Evolutionary conservation across 2,113 vertebrate species (phyloP).

Genomic region (Pelusios castaneus): DNA sequence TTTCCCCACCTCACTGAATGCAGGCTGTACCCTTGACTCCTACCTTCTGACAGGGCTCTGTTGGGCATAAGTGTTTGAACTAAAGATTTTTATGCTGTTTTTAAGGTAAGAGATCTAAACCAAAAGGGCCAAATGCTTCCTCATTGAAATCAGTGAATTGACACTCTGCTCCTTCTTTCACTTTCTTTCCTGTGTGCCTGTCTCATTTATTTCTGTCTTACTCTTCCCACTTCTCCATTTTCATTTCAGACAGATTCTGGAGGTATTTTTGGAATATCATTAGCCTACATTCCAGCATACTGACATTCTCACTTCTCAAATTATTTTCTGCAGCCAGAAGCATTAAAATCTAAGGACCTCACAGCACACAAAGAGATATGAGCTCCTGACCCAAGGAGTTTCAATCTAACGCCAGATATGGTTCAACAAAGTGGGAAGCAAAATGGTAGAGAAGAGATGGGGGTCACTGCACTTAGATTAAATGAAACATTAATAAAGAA

Average conservation of each 20-base stretch:
- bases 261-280: not conserved
- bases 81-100: not conserved
- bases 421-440: not conserved
- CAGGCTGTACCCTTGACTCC: no score
- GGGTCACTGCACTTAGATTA: not conserved
- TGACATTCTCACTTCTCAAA: not conserved
- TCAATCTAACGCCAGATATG: accelerated
- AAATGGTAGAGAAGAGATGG: not conserved
- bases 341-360: not conserved
- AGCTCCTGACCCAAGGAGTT: not conserved
- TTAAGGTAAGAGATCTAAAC: not conserved
- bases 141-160: not conserved
- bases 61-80: not conserved
- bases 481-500: not conserved
- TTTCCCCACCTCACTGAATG: no score
- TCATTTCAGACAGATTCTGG: not conserved
- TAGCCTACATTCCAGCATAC: not conserved
- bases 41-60: no score
- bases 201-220: not conserved
- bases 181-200: not conserved
- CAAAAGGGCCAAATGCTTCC: not conserved
- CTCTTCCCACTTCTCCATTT: not conserved
- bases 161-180: not conserved
- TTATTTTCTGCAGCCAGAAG: not conserved
- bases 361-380: no score